These are phyloP conservation scores for Apodemia zela DNA, from an alignment of 2,888 invertebrate genomes.

Conservation along the genomic window DNA sequence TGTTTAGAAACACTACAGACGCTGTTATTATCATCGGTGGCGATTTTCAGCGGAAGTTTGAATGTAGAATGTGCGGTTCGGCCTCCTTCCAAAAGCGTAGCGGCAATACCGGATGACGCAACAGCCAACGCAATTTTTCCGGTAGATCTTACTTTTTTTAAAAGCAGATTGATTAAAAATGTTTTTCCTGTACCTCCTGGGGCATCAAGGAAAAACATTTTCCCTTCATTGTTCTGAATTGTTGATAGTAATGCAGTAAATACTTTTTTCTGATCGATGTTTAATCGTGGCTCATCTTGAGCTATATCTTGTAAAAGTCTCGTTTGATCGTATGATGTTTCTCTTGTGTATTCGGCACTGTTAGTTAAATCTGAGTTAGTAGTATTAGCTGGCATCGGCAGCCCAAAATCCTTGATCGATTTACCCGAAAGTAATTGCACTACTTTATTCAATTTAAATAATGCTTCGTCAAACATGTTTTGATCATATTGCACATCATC, in stretches of 20 bases:
- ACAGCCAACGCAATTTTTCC: conserved; percentile 44
- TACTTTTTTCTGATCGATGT: conserved; percentile 36
- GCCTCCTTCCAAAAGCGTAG: conserved; percentile 48
- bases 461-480: conserved; percentile 36
- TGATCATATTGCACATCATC: conserved; percentile 36
- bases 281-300: conserved; percentile 36
- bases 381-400: conserved; percentile 36
- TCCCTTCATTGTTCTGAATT: conserved; percentile 32
- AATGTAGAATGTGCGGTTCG: conserved; percentile 46
- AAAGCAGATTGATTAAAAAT: conserved; percentile 31
- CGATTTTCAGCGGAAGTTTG: conserved; percentile 40
- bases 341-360: conserved; percentile 36
- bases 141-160: conserved; percentile 29
- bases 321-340: conserved; percentile 35
- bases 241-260: conserved; percentile 30
- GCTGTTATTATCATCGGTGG: conserved; percentile 34
- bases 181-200: conserved; percentile 32
- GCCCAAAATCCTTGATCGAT: conserved; percentile 36
- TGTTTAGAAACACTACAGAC: conserved; percentile 38
- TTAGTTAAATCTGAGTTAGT: conserved; percentile 37
- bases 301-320: conserved; percentile 34
- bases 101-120: conserved; percentile 35
- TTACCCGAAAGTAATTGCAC: conserved; percentile 34
- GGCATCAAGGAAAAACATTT: conserved; percentile 31
- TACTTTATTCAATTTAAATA: conserved; percentile 34